Evolutionary conservation across 2,797 vertebrate genomes (phyloP).

Genomic region (Ficedula albicollis): DNA sequence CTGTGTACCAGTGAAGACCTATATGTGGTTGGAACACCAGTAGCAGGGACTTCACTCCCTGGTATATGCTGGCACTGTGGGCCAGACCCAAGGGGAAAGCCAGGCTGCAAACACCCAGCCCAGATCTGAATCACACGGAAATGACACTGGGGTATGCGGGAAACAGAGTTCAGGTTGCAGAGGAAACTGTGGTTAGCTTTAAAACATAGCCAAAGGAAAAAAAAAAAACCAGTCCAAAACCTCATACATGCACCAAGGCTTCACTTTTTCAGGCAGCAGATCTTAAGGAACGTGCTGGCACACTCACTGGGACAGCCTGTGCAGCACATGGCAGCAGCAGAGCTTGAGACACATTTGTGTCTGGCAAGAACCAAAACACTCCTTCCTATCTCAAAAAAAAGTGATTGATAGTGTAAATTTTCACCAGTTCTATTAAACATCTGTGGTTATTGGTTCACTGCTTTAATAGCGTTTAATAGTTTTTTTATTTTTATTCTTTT

Average conservation of each 20-base stretch:
- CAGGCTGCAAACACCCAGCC: not conserved
- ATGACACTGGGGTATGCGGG: not conserved
- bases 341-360: not conserved
- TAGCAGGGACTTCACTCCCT: not conserved
- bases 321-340: not conserved
- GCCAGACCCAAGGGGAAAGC: not conserved
- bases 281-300: not conserved
- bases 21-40: not conserved
- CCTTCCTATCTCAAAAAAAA: not conserved
- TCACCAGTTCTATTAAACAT: not conserved
- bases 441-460: not conserved
- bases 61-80: not conserved
- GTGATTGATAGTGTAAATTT: not conserved
- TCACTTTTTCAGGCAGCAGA: not conserved
- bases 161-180: not conserved
- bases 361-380: not conserved
- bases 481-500: not conserved
- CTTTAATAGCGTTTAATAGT: not conserved
- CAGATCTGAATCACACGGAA: not conserved
- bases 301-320: not conserved
- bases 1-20: not conserved
- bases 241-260: not conserved
- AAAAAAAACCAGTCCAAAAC: not conserved
- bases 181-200: not conserved
- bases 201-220: not conserved